Evolutionary conservation across 1,140 invertebrate genomes (phyloP).

Genomic region (Brachionus koreanus): DNA sequence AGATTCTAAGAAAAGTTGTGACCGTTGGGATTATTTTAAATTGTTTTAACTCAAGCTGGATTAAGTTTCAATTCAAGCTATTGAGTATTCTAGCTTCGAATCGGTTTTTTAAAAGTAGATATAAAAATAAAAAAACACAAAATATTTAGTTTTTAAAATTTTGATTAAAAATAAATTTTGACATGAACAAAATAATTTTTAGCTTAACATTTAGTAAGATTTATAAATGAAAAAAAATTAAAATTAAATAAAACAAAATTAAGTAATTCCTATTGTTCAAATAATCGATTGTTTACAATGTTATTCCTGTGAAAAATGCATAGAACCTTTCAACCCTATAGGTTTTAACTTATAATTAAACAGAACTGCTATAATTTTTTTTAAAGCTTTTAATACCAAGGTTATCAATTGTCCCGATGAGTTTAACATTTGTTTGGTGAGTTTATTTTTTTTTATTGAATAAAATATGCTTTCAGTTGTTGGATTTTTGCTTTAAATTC

Average conservation of each 20-base stretch:
- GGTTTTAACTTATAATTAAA: not conserved
- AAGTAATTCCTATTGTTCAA: not conserved
- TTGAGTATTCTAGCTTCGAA: not conserved
- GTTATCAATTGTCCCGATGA: not conserved
- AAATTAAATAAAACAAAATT: not conserved
- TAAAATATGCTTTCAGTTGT: not conserved
- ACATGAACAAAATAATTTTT: not conserved
- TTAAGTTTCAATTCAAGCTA: not conserved
- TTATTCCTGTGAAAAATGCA: conserved; percentile 37
- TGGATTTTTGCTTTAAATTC: too few relatives aligned
- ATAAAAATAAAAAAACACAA: not conserved
- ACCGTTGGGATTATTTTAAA: not conserved
- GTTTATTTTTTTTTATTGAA: not conserved
- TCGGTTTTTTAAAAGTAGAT: not conserved
- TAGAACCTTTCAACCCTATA: conserved; percentile 35
- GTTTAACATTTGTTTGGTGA: not conserved
- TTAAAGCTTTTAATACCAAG: not conserved
- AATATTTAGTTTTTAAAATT: not conserved
- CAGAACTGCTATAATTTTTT: not conserved
- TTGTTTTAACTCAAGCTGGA: not conserved
- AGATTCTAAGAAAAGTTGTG: not conserved
- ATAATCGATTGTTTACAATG: conserved; percentile 34
- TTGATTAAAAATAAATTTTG: not conserved
- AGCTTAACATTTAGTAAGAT: not conserved
- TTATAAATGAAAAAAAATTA: not conserved